Conservation (phyloP, 1,140 invertebrate species). For the Nasonia vitripennis region DNA sequence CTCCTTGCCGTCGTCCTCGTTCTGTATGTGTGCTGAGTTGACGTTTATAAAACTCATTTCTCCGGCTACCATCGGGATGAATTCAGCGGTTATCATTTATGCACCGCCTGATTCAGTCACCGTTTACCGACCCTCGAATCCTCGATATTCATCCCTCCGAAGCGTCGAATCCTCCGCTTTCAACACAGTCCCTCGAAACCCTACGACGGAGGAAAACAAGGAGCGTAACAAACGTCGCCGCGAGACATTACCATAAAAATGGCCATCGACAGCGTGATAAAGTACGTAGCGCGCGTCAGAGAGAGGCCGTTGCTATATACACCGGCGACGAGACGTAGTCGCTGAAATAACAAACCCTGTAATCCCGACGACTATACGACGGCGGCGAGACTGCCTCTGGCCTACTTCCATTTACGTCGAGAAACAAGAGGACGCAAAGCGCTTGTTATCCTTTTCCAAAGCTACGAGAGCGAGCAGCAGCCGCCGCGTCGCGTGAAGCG, state of each 20-base stretch:
- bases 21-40: background rate
- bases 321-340: too few species aligned
- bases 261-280: background rate
- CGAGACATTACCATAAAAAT: background rate
- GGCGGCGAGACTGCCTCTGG: background rate
- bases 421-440: background rate
- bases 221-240: too few species aligned
- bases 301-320: background rate
- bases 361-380: background rate
- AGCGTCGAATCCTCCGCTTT: too few species aligned
- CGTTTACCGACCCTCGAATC: too few species aligned
- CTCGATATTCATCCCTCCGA: too few species aligned
- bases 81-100: too few species aligned
- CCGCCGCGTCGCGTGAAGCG: background rate
- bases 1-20: too few species aligned
- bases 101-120: too few species aligned
- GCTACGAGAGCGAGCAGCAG: background rate
- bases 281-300: background rate
- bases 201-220: background rate
- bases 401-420: slow-evolving; percentile 25
- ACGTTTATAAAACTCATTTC: background rate
- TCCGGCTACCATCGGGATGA: background rate
- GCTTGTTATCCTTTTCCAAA: slow-evolving; percentile 20
- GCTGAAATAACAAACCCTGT: slow-evolving; percentile 35
- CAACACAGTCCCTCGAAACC: too few species aligned